Evolutionary conservation across 2,113 vertebrate genomes (phyloP).

Genomic region (Menidia beryllina): DNA sequence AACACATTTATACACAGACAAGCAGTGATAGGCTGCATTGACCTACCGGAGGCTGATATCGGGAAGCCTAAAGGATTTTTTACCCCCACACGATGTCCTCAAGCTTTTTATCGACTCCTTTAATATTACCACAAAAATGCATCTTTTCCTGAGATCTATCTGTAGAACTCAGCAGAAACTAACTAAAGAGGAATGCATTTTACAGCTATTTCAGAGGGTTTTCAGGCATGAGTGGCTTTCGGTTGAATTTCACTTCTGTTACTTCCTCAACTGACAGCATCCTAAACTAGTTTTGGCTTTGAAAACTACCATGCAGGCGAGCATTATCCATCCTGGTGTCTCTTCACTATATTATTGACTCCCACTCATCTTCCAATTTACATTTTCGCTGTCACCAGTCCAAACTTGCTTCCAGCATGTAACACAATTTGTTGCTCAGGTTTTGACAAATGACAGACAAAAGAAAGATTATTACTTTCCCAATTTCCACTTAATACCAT

Average conservation of each 20-base stretch:
- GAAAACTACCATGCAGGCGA: background rate
- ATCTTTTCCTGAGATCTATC: background rate
- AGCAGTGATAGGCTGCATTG: background rate
- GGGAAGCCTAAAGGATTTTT: background rate
- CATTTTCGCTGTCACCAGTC: background rate
- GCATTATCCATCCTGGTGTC: background rate
- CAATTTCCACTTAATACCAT: background rate
- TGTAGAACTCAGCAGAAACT: background rate
- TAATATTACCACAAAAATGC: background rate
- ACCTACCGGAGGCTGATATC: background rate
- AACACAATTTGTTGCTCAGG: background rate
- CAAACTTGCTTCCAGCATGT: background rate
- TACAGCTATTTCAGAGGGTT: background rate
- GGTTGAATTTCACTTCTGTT: background rate
- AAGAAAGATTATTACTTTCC: background rate
- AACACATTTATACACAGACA: constrained; percentile 14
- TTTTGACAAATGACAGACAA: background rate
- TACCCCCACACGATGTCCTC: background rate
- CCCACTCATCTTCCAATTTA: constrained; percentile 4
- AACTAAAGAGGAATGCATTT: background rate
- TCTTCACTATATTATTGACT: background rate
- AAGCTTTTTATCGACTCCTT: background rate
- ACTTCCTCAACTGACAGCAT: background rate
- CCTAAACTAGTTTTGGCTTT: background rate
- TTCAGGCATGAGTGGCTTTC: background rate